phyloP scores from a whole-genome alignment of 2,888 invertebrate species.

The Phrixothrix hirtus region DNA sequence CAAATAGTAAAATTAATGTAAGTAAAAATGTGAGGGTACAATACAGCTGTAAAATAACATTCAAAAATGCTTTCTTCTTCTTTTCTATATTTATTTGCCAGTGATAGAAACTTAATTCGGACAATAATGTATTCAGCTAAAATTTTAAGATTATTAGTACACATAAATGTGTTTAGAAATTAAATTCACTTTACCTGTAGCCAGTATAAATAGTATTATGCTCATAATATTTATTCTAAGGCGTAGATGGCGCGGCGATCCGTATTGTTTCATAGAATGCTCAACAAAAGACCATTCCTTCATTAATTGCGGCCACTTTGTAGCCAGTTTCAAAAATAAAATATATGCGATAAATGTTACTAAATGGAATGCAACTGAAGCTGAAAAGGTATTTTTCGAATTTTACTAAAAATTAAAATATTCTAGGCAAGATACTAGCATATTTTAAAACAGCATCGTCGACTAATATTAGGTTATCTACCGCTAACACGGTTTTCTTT shows the following conservation, averaged over 20 bases:
- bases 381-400: too few relatives aligned
- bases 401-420: too few relatives aligned
- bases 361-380: constrained; percentile 7
- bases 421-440: too few relatives aligned
- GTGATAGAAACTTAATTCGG: neutral
- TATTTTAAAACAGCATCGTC: too few relatives aligned
- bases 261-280: constrained; percentile 45
- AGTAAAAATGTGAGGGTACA: constrained; percentile 30
- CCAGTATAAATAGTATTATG: neutral
- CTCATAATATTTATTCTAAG: constrained; percentile 5
- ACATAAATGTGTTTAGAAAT: too few relatives aligned
- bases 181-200: constrained; percentile 3
- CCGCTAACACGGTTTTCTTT: too few relatives aligned
- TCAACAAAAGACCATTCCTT: constrained; percentile 53
- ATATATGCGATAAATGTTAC: constrained; percentile 6
- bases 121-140: constrained; percentile 7
- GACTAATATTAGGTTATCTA: too few relatives aligned
- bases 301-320: constrained; percentile 56
- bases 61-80: constrained; percentile 11
- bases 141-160: too few relatives aligned
- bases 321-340: constrained; percentile 59
- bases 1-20: constrained; percentile 26
- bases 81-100: neutral
- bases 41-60: constrained; percentile 9
- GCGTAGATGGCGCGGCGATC: constrained; percentile 29